Base-by-base conservation (phyloP, 1,140 invertebrate genomes). In the Dendrolimus kikuchii region DNA sequence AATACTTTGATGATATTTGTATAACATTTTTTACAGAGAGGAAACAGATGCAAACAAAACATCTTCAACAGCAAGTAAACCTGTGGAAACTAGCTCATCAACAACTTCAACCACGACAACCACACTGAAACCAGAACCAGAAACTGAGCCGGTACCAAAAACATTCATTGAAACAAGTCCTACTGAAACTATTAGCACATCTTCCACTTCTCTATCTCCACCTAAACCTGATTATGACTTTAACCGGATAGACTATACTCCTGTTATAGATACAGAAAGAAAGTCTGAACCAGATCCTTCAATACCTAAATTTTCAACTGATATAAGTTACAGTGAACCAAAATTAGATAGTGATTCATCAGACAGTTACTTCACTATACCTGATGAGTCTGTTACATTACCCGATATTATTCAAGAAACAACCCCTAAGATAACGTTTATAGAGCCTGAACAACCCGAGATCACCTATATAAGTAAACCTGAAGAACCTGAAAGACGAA, bases 61-160 rank as follows among this genome's bases (percentile, higher is more conserved):
- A 37, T 62, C 64, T 0, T 55, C 52, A 51, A 43, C 41, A 41
- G 40, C 54, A 0, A 52, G 49, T 45, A 53, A 49, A 6, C 46
- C 49, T 38, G 38, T 36, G 57, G 43, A 58, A 49, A n/a, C 59
- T 39, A 58, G 59, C 43, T 50, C 40, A 56, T 40, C 52, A 42
- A 54, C 51, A 53, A 56, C 73, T 66, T 10, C 60, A 64, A 63
- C 64, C 51, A 61, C 73, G 23, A 68, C 75, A 38, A 62, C 68
- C 42, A 60, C 70, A 48, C 52, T 61, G 9, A 57, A 51, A 44
- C 46, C 59, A 23, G 39, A 46, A 53, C 40, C 63, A 8, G 23
- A 23, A 23, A 23, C 23, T 23, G 23, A 23, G 23, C 23, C 23
- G 3, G 23, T 3, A 23, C 23, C 23, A 23, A 23, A 23, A 23